Evolutionary conservation across 2,888 invertebrate genomes (phyloP).

Genomic region (Eucriotettix oculatus): DNA sequence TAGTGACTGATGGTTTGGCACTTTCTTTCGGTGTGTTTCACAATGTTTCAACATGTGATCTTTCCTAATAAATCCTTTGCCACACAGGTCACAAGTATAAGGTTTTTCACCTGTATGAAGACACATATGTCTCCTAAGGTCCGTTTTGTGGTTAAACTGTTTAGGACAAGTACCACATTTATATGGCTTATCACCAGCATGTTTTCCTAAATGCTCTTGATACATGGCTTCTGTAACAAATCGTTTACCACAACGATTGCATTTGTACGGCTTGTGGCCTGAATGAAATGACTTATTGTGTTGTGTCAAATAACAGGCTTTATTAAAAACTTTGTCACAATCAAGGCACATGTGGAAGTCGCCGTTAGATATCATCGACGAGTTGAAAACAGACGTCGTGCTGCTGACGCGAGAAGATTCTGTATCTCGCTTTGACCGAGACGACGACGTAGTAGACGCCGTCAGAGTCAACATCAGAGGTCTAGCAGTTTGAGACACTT

Average conservation of each 20-base stretch:
- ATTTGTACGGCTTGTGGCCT: constrained; percentile 73
- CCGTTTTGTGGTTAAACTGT: constrained; percentile 82
- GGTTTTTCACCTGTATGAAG: constrained; percentile 76
- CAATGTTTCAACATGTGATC: constrained; percentile 83
- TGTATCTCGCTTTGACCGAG: constrained; percentile 15
- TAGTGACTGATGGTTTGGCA: constrained; percentile 18
- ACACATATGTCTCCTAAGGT: constrained; percentile 71
- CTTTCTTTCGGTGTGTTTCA: constrained; percentile 58
- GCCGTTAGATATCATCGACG: constrained; percentile 7
- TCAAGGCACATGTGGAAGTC: constrained; percentile 37
- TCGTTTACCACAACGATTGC: constrained; percentile 69
- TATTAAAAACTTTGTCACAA: constrained; percentile 72
- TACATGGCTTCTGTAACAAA: constrained; percentile 56
- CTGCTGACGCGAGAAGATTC: neutral
- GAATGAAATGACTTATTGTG: constrained; percentile 81
- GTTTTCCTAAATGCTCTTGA: constrained; percentile 57
- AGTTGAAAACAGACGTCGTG: constrained; percentile 1
- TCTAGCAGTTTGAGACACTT: neutral
- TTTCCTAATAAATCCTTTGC: constrained; percentile 76
- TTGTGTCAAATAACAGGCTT: constrained; percentile 75
- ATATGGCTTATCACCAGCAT: constrained; percentile 69
- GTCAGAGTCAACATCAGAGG: neutral
- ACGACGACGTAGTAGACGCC: constrained; percentile 15
- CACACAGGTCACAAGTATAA: constrained; percentile 62
- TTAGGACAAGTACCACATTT: constrained; percentile 74